Percentiles rank a stretch among this genome's conserved stretches.
phyloP scores from a whole-genome alignment of 2,113 vertebrate species.

The Nanger granti region DNA sequence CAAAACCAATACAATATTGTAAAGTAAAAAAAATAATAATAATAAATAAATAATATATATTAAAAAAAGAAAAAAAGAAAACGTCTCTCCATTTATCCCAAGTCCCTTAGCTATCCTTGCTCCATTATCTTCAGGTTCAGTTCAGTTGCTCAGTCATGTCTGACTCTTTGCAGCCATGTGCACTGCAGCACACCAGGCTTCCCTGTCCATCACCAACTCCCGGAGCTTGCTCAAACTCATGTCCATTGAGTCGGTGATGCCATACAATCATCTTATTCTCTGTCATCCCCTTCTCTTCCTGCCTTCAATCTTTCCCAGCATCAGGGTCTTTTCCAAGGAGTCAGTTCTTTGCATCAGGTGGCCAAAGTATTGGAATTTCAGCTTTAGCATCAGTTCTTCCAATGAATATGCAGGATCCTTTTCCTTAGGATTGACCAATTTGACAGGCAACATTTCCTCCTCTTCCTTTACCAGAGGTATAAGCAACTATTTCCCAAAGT shows the following conservation, averaged over 20 bases:
- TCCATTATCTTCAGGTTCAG: background rate
- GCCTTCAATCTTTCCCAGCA: background rate
- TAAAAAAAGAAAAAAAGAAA: background rate
- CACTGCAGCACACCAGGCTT: background rate
- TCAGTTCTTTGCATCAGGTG: background rate
- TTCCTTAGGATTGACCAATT: background rate
- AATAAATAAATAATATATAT: too few relatives aligned
- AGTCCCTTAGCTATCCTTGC: background rate
- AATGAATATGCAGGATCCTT: background rate
- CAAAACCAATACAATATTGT: too few relatives aligned
- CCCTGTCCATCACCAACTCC: background rate
- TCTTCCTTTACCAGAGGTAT: background rate
- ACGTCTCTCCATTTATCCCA: background rate
- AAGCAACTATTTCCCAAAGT: background rate
- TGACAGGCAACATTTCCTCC: background rate
- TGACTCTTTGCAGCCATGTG: rapidly evolving
- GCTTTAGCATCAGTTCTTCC: background rate
- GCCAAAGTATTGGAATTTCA: background rate
- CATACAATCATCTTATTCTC: background rate
- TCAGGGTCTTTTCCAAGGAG: background rate
- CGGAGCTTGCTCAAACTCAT: background rate
- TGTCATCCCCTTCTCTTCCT: background rate
- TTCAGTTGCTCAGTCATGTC: background rate
- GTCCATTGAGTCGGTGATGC: background rate
- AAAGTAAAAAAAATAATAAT: too few relatives aligned